A percentile compares a stretch with the other conserved stretches of the same genome.
Conservation (phyloP, 2,113 vertebrate genomes). For the Trinectes maculatus region DNA sequence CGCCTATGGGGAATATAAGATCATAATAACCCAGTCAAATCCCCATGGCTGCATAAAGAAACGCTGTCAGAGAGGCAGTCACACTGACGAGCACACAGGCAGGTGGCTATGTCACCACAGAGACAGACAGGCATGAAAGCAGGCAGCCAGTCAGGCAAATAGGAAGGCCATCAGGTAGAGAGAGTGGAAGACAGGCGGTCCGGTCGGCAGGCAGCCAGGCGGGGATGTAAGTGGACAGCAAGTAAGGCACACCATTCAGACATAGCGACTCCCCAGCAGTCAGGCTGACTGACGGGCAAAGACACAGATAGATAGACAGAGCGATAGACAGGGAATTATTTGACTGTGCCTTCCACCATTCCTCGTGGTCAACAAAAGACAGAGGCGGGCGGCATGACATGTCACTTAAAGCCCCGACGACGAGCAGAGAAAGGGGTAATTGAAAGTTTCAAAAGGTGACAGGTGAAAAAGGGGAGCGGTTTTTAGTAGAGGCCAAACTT, state of each 20-base stretch:
- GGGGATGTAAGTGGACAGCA: slow-evolving; percentile 56
- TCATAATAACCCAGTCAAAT: not conserved
- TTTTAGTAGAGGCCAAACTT: slow-evolving; percentile 15
- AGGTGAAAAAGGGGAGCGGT: slow-evolving; percentile 1
- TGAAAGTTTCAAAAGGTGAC: slow-evolving; percentile 42
- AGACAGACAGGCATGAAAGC: slow-evolving; percentile 45
- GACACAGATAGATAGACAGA: slow-evolving; percentile 35
- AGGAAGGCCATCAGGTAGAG: slow-evolving; percentile 42
- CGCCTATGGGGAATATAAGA: not conserved
- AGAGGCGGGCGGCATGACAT: slow-evolving; percentile 35
- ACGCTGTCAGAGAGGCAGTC: slow-evolving; percentile 18
- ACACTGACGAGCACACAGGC: slow-evolving; percentile 22
- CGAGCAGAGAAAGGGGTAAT: slow-evolving; percentile 13
- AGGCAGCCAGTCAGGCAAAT: slow-evolving; percentile 32
- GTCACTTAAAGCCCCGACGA: slow-evolving; percentile 41
- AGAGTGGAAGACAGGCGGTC: slow-evolving; percentile 50
- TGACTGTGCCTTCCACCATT: slow-evolving; percentile 39
- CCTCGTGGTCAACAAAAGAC: slow-evolving; percentile 40
- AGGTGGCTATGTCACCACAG: not conserved
- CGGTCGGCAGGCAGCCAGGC: slow-evolving; percentile 41
- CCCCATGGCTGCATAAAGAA: not conserved
- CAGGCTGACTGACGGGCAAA: slow-evolving; percentile 45
- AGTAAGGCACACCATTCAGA: slow-evolving; percentile 52
- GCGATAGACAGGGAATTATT: slow-evolving; percentile 48
- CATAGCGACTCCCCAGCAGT: slow-evolving; percentile 46